These are phyloP conservation scores for Corythornis leucogaster DNA, from an alignment of 2,797 vertebrate genomes.

Conservation along the genomic window DNA sequence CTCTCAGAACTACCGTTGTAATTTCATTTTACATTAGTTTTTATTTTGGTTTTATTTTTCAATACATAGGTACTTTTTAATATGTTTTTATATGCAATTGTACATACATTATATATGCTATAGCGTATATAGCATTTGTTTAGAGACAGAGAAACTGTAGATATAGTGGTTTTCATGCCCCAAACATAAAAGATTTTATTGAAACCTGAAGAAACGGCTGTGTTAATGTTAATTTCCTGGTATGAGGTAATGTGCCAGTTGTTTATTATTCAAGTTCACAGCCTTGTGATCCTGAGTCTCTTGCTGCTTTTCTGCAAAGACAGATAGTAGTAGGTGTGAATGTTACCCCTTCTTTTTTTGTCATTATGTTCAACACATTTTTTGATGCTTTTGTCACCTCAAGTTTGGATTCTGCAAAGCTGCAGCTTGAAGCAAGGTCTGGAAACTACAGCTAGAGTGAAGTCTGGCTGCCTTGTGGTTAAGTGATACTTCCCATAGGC, in stretches of 20 bases:
- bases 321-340: slow-evolving; percentile 30
- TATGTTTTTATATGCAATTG: neutral
- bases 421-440: slow-evolving; percentile 35
- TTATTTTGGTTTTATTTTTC: neutral
- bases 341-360: slow-evolving; percentile 32
- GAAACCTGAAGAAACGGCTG: neutral
- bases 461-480: slow-evolving; percentile 36
- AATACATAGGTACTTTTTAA: neutral
- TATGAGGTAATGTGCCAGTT: neutral
- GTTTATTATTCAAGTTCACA: slow-evolving; percentile 48
- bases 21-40: neutral
- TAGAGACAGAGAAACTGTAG: neutral
- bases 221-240: neutral
- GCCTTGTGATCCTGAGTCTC: slow-evolving; percentile 30
- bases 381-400: slow-evolving; percentile 36
- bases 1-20: neutral
- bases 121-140: neutral
- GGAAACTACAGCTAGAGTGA: slow-evolving; percentile 18
- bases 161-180: neutral
- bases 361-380: slow-evolving; percentile 14
- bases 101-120: neutral
- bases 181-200: neutral
- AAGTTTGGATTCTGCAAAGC: slow-evolving; percentile 27
- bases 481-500: slow-evolving; percentile 28
- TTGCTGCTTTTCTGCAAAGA: slow-evolving; percentile 27